Evolutionary conservation across 1,140 invertebrate species (phyloP), one percentile per base, ranked within the genome.

Genomic region (Drosophila watanabei): DNA sequence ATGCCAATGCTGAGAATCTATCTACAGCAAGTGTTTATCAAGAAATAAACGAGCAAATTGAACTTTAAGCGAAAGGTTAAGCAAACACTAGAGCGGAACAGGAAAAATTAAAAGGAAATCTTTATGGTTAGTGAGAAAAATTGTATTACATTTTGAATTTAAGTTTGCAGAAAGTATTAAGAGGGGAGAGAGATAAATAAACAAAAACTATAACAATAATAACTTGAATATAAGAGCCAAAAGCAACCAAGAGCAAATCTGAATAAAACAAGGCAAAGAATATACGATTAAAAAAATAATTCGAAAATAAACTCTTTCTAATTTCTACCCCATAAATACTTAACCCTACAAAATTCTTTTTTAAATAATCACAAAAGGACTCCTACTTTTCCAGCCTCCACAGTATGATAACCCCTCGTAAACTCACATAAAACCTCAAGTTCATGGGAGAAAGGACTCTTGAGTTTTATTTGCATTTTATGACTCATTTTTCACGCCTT

Each of bases 381-480:
- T 39, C 9, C 14, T 4, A 16, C 18, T 10, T 24, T n/a, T 24
- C 2, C 33, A 4, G 4, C 18, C 18, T 10, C 52, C 2, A 14
- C 18, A 10, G 18, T 16, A 24, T 3, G 52, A 56, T 24, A 24
- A 56, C 33, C 52, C 33, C 52, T 39, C 20, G 5, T 4, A 56
- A 69, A 69, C 8, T 33, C 66, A 79, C 60, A 73, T 71, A 56
- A 79, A 79, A 59, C 20, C 52, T 14, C 45, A 75, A 54, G 60
- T 46, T 68, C 52, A 59, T 48, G 45, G 46, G 20, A 16, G 11
- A 46, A 79, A 78, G 82, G 81, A 86, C 79, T 82, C 86, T 89
- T 65, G 79, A 89, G 64, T 86, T 90, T 89, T 89, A 89, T 89
- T 89, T 89, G 86, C 86, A 89, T 89, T 89, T 89, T 89, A 89